Percentiles rank a stretch among this genome's conserved stretches.
Evolutionary conservation across 2,113 vertebrate species (phyloP).

Genomic region (Pedionomus torquatus): DNA sequence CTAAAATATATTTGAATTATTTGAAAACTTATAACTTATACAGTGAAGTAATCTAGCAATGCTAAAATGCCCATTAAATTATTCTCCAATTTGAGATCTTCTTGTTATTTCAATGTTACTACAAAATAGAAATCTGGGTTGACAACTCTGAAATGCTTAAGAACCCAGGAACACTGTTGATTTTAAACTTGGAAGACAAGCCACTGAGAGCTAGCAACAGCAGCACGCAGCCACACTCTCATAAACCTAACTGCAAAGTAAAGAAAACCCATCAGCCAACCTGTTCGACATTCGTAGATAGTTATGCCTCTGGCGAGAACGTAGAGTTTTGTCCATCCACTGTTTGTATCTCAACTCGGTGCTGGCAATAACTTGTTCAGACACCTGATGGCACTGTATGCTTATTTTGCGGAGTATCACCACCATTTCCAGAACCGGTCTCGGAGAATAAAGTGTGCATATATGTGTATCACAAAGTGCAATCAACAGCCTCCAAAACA

Average conservation of each 20-base stretch:
- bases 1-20: too few species aligned
- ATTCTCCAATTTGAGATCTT: neutral
- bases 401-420: conserved; percentile 65
- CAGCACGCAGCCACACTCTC: neutral
- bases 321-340: conserved; percentile 69
- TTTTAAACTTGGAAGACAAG: neutral
- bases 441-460: conserved; percentile 69
- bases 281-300: conserved; percentile 73
- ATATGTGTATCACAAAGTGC: conserved; percentile 15
- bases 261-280: conserved; percentile 22
- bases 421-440: conserved; percentile 66
- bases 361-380: conserved; percentile 61
- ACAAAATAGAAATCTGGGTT: neutral
- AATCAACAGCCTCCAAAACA: conserved; percentile 51
- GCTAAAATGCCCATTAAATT: neutral
- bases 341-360: conserved; percentile 41
- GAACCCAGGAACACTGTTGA: neutral
- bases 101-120: neutral
- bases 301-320: conserved; percentile 79
- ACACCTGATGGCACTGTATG: conserved; percentile 58
- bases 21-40: neutral
- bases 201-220: neutral
- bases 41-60: neutral
- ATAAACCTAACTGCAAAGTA: neutral
- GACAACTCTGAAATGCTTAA: neutral